These are phyloP conservation scores for Myiotriccus ornatus DNA, from an alignment of 2,797 vertebrate genomes.

Conservation along the genomic window DNA sequence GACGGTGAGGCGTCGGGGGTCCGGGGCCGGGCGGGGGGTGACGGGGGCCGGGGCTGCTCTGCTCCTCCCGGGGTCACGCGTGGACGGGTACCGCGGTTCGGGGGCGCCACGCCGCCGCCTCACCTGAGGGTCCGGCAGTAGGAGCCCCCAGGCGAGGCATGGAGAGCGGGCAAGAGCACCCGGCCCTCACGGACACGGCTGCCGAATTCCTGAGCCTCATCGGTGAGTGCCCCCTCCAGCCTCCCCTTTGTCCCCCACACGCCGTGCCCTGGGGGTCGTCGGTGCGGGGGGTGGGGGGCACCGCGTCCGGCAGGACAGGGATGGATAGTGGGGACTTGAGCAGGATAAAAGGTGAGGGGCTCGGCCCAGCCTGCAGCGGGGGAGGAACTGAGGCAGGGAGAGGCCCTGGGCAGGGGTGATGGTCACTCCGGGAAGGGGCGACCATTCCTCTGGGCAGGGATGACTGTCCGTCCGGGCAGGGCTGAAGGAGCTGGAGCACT, in stretches of 20 bases:
- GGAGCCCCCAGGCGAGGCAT: not conserved
- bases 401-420: not conserved
- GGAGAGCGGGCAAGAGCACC: not conserved
- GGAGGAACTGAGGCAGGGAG: not conserved
- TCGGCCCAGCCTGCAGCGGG: not conserved
- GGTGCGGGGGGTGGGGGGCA: too few species aligned
- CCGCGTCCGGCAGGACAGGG: not conserved
- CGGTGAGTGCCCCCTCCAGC: not conserved
- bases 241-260: not conserved
- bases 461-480: constrained; percentile 52
- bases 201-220: constrained; percentile 27
- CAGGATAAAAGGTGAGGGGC: not conserved
- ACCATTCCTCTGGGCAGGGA: not conserved
- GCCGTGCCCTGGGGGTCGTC: not conserved
- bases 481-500: constrained; percentile 76
- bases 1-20: not conserved
- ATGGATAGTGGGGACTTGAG: not conserved
- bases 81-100: not conserved
- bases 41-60: not conserved
- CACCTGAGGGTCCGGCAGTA: not conserved
- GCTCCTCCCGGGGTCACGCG: too few species aligned
- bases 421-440: not conserved
- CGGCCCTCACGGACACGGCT: not conserved
- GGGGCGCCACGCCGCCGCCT: not conserved
- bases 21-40: not conserved